Evolutionary conservation across 2,113 vertebrate species (phyloP), one percentile per base, ranked within the genome.

Genomic region (Bujurquina vittata): DNA sequence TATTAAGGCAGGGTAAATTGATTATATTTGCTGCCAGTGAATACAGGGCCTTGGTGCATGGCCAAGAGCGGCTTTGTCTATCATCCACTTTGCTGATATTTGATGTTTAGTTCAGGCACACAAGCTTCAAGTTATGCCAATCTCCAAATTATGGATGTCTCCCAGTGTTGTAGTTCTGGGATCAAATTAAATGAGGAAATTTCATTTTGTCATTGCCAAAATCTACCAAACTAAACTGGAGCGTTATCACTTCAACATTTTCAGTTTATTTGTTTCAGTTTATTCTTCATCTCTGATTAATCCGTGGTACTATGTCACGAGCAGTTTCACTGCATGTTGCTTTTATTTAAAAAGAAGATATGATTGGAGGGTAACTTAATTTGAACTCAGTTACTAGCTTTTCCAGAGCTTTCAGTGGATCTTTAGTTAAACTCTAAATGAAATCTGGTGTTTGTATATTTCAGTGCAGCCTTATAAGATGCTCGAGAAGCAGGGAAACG

Each of bases 31-130:
- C 75, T 79, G 80, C 26, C 84, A 81, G 65, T 78, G 87, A 86
- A 74, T 73, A 14, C 37, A 83, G 22, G 20, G 20, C 55, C 23
- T 61, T 87, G 81, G 35, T 83, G 46, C 26, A 8, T 56, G 20
- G 84, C 79, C 84, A 75, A 81, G 18, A 87, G 14, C 26, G 43
- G 77, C 43, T 85, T 79, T 90, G 74, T 87, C 80, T 79, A 40
- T 80, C 65, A 72, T 76, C 54, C 22, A 60, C 86, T 89, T 83
- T 83, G 80, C 61, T 82, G 83, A 85, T 82, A 26, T 83, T 79
- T 84, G 33, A 54, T 83, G 33, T 81, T 72, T 79, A 63, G 22
- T 26, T 1, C n/a, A 77, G 26, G 33, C 58, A 62, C 46, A 76
- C 35, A 76, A 72, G 35, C 57, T 67, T 63, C 35, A 46, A 67